A percentile compares a stretch with the other conserved stretches of the same genome.
Conservation (phyloP, 1,140 invertebrate species). For the Camponotus floridanus region DNA sequence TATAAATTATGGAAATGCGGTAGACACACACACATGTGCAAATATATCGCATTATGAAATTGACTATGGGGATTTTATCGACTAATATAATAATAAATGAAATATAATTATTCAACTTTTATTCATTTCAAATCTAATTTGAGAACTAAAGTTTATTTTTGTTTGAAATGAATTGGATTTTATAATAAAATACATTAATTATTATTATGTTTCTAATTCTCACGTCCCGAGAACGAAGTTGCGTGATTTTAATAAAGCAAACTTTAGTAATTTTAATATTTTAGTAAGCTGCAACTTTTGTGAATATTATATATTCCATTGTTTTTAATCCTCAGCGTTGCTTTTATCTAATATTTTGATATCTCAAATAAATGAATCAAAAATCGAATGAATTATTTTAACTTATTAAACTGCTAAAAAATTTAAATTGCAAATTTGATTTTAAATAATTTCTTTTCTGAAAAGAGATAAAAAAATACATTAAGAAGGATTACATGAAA, state of each 20-base stretch:
- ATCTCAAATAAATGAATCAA: neutral
- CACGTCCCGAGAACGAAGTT: neutral
- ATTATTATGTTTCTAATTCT: constrained; percentile 1
- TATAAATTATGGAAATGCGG: constrained; percentile 60
- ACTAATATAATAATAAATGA: neutral
- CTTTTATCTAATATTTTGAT: neutral
- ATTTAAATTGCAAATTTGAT: neutral
- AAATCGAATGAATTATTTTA: neutral
- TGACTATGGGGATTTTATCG: constrained; percentile 18
- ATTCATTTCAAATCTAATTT: constrained; percentile 26
- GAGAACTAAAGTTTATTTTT: neutral
- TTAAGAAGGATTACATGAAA: neutral
- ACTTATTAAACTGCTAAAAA: neutral
- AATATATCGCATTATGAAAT: constrained; percentile 42
- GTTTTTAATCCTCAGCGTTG: neutral
- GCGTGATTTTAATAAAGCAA: neutral
- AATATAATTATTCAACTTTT: constrained; percentile 20
- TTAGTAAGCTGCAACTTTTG: neutral
- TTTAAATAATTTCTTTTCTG: neutral
- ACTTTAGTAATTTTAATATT: neutral
- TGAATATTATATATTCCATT: neutral
- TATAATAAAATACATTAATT: neutral
- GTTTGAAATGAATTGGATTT: neutral
- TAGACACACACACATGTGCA: constrained; percentile 11
- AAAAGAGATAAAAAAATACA: neutral